These are phyloP conservation scores for Aproaerema taeniolella DNA, from an alignment of 2,888 invertebrate genomes.

Conservation along the genomic window DNA sequence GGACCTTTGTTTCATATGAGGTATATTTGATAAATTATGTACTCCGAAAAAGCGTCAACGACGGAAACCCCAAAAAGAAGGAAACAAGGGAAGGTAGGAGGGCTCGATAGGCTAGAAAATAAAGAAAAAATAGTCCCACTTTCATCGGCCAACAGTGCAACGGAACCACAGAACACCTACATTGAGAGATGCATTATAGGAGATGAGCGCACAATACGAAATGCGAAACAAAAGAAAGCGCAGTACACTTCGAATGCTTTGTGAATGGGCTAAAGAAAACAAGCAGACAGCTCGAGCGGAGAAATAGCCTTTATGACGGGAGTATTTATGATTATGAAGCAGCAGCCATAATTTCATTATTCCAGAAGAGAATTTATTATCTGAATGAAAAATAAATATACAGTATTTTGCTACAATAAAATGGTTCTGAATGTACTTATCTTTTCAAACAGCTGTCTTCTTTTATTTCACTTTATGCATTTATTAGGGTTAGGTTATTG, in stretches of 20 bases:
- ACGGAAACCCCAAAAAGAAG: too few species aligned
- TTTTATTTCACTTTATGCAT: background rate
- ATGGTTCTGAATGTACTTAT: background rate
- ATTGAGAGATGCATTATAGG: conserved; percentile 24
- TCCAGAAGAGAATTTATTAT: background rate
- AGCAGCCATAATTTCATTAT: background rate
- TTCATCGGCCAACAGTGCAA: too few species aligned
- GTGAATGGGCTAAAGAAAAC: conserved; percentile 6
- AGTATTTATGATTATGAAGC: background rate
- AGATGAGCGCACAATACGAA: conserved; percentile 23
- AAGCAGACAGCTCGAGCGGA: background rate
- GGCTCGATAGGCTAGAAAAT: too few species aligned
- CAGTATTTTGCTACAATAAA: background rate
- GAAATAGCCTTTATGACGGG: background rate
- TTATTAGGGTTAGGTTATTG: too few species aligned
- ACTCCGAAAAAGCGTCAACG: too few species aligned
- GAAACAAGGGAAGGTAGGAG: too few species aligned
- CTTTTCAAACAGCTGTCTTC: background rate
- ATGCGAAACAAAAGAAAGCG: conserved; percentile 22
- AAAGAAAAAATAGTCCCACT: too few species aligned
- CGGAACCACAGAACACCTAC: too few species aligned
- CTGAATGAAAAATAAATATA: background rate
- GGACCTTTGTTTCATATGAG: too few species aligned
- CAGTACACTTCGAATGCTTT: conserved; percentile 9
- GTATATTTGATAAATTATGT: too few species aligned